Base-by-base conservation (phyloP, 64 coral and sea anemone species). In the Platygyra sinensis region DNA sequence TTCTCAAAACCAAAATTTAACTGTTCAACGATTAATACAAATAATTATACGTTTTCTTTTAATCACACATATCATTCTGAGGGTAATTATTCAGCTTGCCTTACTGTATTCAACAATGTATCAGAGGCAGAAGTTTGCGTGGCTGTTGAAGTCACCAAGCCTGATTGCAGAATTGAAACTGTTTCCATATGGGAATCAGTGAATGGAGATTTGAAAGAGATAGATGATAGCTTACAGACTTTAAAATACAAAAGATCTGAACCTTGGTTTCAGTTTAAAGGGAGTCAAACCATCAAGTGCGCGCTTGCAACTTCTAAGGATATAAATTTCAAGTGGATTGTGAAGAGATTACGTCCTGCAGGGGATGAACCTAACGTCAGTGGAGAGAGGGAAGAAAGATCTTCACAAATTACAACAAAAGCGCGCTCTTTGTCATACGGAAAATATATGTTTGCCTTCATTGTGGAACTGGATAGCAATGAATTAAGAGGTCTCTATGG, bases 401-500 rank as follows among this genome's bases (percentile, higher is more conserved):
- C 73, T 22, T 8, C n/a, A 46, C 42, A 46, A 75, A 27, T 74
- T 75, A 60, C 54, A 61, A 31, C 84, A 3, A 24, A 29, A 49
- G 10, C 73, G 67, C 54, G 72, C 69, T 75, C 62, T 77, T 65
- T 92, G 28, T 15, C 4, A 30, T 92, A 92, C 65, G 90, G 90
- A 6, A n/a, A 62, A 2, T 92, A 87, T 30, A 30, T n/a, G 14
- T 62, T 86, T 60, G 20, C 30, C 36, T 67, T 92, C 51, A 51
- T 16, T 22, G 73, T 87, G 5, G 65, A 77, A 51, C 19, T 92
- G 5, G 79, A 74, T 25, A 77, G 90, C 27, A 19, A 25, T 12
- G 90, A 77, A 15, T 27, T 92, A 19, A 13, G 8, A 42, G 31
- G 20, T 52, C 73, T 92, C 27, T 92, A 92, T 60, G 90, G 90